A percentile compares a stretch with the other conserved stretches of the same genome.
Conservation (phyloP, 2,797 vertebrate species). For the Poeciliopsis infans region DNA sequence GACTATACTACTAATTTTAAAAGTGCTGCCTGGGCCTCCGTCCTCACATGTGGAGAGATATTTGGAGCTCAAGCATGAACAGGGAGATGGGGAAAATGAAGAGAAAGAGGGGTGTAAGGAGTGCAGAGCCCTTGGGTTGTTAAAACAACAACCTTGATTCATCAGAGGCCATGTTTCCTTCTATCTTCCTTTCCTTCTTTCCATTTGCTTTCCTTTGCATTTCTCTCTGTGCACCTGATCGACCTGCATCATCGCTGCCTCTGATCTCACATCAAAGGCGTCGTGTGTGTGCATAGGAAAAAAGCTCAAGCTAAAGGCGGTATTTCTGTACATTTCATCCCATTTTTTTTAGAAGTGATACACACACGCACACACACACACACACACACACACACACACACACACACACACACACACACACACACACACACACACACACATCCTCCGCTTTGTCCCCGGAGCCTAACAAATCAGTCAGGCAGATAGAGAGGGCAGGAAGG, state of each 20-base stretch:
- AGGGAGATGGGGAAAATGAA: constrained; percentile 10
- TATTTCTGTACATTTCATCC: constrained; percentile 57
- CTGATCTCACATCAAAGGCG: constrained; percentile 80
- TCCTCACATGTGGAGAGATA: constrained; percentile 23
- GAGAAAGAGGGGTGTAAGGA: constrained; percentile 46
- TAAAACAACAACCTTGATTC: constrained; percentile 64
- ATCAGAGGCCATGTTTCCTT: constrained; percentile 43
- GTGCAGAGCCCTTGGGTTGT: constrained; percentile 52
- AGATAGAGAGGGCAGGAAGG: constrained; percentile 74
- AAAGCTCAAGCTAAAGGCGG: constrained; percentile 32
- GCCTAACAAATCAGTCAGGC: constrained; percentile 78
- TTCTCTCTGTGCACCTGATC: constrained; percentile 65
- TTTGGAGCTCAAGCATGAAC: constrained; percentile 5
- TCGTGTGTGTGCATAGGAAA: constrained; percentile 18
- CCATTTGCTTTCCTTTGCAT: constrained; percentile 25
- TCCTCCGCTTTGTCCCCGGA: constrained; percentile 61
- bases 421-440: constrained; percentile 35
- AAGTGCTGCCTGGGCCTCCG: constrained; percentile 31
- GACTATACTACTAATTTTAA: constrained; percentile 40
- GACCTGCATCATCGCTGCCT: constrained; percentile 69
- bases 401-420: constrained; percentile 36
- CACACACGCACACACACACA: too few relatives aligned
- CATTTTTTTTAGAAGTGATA: constrained; percentile 33
- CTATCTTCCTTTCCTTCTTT: constrained; percentile 9
- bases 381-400: constrained; percentile 15